Evolutionary conservation across 2,113 vertebrate species (phyloP), one percentile per base, ranked within the genome.

Genomic region (Mormyrus lacerda): DNA sequence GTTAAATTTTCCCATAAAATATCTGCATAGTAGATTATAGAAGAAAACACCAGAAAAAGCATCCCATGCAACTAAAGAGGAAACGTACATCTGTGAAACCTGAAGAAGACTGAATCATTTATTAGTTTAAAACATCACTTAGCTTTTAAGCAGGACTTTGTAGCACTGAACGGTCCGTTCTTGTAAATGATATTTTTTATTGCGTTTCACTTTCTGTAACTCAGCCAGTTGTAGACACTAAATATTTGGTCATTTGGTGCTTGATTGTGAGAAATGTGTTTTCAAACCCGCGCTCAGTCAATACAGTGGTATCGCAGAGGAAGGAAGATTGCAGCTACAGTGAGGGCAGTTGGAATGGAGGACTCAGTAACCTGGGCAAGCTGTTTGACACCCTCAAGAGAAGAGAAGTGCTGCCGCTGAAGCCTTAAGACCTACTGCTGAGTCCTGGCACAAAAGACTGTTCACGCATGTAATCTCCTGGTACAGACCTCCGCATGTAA

Each of bases 121-220:
- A 89, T 91, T n/a, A 84, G 13, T 89, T 87, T 82, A 73, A 90
- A 90, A 88, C 53, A 42, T 85, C 87, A 76, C 89, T 85, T 90
- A 89, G 89, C 90, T 89, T 90, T 92, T 89, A 90, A 88, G 88
- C 69, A 44, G 55, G 47, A 45, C 89, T 90, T 89, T 15, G 85
- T 73, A 87, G 88, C 73, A 82, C 88, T 53, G 73, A 39, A 83
- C 47, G 88, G 48, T 89, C 69, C 15, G 48, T 73, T 79, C 73
- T 83, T 89, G 69, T 89, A 79, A 89, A 83, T 89, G 50, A 89
- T 89, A 24, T 61, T 53, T 89, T 84, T 89, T 89, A 87, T 44
- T 69, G 88, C 85, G 35, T 85, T 87, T 69, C 73, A 90, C 87
- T 89, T 90, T 88, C 90, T 83, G 31, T 48, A 79, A 73, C 21